phyloP scores from a whole-genome alignment of 2,888 invertebrate species.

The Ganaspis brasiliensis region DNA sequence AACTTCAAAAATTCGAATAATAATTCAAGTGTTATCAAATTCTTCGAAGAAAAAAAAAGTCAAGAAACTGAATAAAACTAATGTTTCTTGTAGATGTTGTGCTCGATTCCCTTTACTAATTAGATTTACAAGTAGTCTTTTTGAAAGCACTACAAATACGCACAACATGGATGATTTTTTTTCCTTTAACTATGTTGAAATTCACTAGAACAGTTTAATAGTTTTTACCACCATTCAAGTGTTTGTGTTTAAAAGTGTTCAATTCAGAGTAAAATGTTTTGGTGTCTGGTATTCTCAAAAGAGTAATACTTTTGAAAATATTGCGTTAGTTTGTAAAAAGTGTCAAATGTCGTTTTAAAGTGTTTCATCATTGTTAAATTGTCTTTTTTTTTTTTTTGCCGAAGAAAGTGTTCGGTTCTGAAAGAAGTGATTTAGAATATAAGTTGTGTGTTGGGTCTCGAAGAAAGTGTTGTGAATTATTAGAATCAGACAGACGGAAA shows the following conservation, averaged over 20 bases:
- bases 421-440: not conserved
- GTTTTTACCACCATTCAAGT: constrained; percentile 20
- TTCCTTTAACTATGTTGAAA: constrained; percentile 1
- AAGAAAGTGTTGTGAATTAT: constrained; percentile 38
- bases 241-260: constrained; percentile 2
- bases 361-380: no score
- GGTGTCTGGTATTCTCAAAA: not conserved
- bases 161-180: constrained; percentile 20
- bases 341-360: no score
- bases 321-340: no score
- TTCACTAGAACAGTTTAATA: constrained; percentile 12
- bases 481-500: constrained; percentile 10
- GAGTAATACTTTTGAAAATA: not conserved
- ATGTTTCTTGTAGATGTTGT: not conserved
- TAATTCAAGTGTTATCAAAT: not conserved
- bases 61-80: not conserved
- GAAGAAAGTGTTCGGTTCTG: not conserved
- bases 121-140: constrained; percentile 19
- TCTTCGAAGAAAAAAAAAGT: not conserved
- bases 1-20: not conserved
- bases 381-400: no score
- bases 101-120: constrained; percentile 10
- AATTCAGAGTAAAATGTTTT: not conserved
- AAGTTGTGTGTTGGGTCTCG: not conserved
- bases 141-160: constrained; percentile 33